phyloP scores from a whole-genome alignment of 2,888 invertebrate species.

The Apamea sordens region DNA sequence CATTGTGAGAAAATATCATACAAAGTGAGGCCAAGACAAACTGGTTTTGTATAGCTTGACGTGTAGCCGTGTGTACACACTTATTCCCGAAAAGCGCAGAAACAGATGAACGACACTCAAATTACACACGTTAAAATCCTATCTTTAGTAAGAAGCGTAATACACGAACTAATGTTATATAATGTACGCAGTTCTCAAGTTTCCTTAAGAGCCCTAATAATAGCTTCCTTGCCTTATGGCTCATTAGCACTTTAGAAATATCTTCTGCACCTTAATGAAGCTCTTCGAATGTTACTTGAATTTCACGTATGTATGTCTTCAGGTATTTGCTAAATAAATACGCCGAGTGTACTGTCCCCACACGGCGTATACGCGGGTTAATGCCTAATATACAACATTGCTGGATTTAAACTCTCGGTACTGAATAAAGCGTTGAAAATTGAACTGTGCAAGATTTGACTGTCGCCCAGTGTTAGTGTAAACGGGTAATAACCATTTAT shows the following conservation, averaged over 20 bases:
- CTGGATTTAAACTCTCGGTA: no score
- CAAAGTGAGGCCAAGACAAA: no score
- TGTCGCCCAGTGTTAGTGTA: no score
- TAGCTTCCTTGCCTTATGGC: neutral
- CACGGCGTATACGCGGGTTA: no score
- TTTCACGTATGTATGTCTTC: neutral
- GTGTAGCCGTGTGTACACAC: no score
- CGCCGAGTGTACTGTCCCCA: no score
- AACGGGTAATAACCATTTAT: no score
- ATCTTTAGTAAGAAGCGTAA: neutral
- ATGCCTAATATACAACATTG: no score
- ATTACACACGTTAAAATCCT: neutral
- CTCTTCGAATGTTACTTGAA: constrained; percentile 10
- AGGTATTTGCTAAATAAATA: neutral
- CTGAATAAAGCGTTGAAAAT: no score
- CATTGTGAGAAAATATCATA: no score
- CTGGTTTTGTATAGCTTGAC: no score
- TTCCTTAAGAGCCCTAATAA: neutral
- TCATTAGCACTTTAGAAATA: constrained; percentile 27
- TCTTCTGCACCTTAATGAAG: constrained; percentile 16
- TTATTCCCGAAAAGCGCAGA: neutral
- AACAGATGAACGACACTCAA: neutral
- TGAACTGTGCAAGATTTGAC: no score
- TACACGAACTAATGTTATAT: neutral
- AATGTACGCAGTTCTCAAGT: neutral